Evolutionary conservation across 92 coral and sea anemone genomes (phyloP).

Genomic region (Metridium senile): DNA sequence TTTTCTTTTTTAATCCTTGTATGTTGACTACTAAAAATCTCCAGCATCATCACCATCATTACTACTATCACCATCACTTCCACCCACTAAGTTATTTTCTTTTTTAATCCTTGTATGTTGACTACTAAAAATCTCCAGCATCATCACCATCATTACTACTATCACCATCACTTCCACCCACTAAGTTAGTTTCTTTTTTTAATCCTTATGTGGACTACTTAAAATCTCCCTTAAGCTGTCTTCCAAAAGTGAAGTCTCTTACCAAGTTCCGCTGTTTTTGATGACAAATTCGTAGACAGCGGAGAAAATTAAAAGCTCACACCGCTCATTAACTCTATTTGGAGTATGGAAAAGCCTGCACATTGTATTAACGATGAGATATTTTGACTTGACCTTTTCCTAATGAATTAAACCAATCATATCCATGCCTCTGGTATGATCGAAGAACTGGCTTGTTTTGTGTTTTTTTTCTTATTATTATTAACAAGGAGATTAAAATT

Average conservation of each 20-base stretch:
- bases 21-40: too few species aligned
- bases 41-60: background rate
- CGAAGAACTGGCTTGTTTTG: too few species aligned
- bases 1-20: too few species aligned
- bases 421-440: background rate
- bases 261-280: background rate
- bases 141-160: background rate
- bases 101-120: too few species aligned
- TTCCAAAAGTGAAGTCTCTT: background rate
- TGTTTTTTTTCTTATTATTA: too few species aligned
- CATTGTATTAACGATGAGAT: background rate
- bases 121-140: background rate
- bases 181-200: too few species aligned
- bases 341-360: background rate
- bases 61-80: background rate
- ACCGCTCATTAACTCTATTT: background rate
- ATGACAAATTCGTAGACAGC: background rate
- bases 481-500: too few species aligned
- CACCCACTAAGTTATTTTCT: background rate
- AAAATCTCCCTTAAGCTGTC: too few species aligned
- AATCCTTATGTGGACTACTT: too few species aligned
- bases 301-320: background rate
- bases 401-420: background rate
- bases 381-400: background rate
- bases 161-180: background rate